These are phyloP conservation scores for Acrocephalus scirpaceus DNA, from an alignment of 2,797 vertebrate genomes.

Conservation along the genomic window DNA sequence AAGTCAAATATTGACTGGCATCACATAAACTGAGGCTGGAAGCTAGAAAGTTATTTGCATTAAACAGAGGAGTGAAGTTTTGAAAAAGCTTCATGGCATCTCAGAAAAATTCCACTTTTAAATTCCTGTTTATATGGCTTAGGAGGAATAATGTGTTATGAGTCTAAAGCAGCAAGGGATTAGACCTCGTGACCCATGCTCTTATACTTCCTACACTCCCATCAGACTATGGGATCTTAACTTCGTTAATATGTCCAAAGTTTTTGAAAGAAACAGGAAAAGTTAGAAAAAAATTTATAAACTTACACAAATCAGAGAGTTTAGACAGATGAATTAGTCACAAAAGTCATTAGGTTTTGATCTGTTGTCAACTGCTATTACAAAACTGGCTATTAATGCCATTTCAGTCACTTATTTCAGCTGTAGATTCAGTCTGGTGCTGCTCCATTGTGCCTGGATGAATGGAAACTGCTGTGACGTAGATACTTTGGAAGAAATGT, in stretches of 20 bases:
- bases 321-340: background rate
- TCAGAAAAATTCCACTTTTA: background rate
- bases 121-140: background rate
- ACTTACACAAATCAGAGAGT: background rate
- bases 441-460: background rate
- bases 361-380: background rate
- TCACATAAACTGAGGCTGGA: background rate
- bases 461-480: background rate
- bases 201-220: background rate
- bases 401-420: background rate
- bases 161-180: background rate
- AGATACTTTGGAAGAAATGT: background rate
- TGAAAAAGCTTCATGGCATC: background rate
- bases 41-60: background rate
- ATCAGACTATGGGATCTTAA: background rate
- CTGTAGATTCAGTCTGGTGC: background rate
- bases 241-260: background rate
- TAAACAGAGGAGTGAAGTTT: background rate
- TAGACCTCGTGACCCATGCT: background rate
- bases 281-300: background rate
- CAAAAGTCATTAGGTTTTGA: background rate
- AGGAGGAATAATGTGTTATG: background rate
- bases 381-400: background rate
- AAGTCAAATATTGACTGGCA: background rate
- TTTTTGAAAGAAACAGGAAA: background rate